Conservation (phyloP, 1,140 invertebrate genomes). For the Ostrea denselamellosa region DNA sequence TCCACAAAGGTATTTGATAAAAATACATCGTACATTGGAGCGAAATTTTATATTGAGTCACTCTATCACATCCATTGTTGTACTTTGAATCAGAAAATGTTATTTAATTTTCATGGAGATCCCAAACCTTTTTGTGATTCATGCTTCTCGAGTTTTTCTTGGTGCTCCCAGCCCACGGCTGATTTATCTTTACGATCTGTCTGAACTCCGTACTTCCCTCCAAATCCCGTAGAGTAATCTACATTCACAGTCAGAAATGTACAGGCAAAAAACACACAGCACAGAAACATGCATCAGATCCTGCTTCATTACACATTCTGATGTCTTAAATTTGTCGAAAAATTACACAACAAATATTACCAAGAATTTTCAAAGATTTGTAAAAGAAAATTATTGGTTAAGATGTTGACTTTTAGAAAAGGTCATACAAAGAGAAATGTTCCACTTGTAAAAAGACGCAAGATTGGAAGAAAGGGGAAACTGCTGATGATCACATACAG, state of each 20-base stretch:
- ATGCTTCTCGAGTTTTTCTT: slow-evolving; percentile 85
- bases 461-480: not conserved
- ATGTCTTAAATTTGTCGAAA: not conserved
- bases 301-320: not conserved
- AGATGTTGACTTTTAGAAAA: not conserved
- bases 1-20: no score
- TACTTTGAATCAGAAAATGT: not conserved
- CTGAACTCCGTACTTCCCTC: slow-evolving; percentile 90
- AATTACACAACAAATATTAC: not conserved
- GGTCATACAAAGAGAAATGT: not conserved
- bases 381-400: not conserved
- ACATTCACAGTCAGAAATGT: slow-evolving; percentile 37
- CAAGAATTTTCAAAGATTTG: not conserved
- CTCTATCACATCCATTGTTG: not conserved
- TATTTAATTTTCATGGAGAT: not conserved
- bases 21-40: no score
- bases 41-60: not conserved
- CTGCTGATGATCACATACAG: not conserved
- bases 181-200: slow-evolving; percentile 88
- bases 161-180: slow-evolving; percentile 74
- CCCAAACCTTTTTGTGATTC: slow-evolving; percentile 85
- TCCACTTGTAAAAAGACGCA: not conserved
- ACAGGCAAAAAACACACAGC: slow-evolving; percentile 52
- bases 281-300: slow-evolving; percentile 73
- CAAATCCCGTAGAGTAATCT: slow-evolving; percentile 75